These are phyloP conservation scores for Corydoras maculifer DNA, from an alignment of 2,113 vertebrate species.

Conservation along the genomic window DNA sequence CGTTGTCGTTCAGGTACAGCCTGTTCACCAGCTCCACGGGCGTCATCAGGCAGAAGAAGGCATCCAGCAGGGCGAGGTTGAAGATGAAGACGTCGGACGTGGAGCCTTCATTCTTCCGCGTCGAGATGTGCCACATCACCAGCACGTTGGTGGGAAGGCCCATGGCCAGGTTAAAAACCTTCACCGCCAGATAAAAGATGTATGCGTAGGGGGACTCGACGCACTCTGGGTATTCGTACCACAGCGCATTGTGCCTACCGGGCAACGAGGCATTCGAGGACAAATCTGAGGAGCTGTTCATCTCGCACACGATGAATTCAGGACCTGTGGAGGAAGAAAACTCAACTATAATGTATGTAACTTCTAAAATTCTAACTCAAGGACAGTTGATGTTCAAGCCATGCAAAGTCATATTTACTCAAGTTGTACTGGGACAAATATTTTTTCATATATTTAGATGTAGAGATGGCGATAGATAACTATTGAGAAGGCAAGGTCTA, in stretches of 20 bases:
- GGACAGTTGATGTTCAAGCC: too few species aligned
- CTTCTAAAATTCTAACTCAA: too few species aligned
- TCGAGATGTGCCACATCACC: constrained; percentile 61
- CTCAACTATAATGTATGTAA: background rate
- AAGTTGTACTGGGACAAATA: too few species aligned
- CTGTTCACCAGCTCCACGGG: constrained; percentile 58
- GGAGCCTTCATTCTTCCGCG: constrained; percentile 49
- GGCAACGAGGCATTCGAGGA: constrained; percentile 33
- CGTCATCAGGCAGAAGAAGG: constrained; percentile 63
- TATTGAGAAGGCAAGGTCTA: too few species aligned
- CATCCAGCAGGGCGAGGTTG: constrained; percentile 60
- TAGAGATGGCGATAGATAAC: too few species aligned
- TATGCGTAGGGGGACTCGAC: constrained; percentile 52
- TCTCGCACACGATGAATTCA: constrained; percentile 30
- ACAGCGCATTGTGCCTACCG: constrained; percentile 17
- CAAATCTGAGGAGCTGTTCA: constrained; percentile 33
- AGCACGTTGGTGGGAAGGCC: constrained; percentile 59
- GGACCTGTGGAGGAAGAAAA: background rate
- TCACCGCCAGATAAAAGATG: constrained; percentile 60
- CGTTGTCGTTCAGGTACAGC: constrained; percentile 43
- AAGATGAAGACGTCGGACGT: constrained; percentile 65
- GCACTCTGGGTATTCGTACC: constrained; percentile 58
- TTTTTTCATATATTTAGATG: too few species aligned
- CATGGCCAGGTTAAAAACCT: constrained; percentile 60
- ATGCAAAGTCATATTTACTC: too few species aligned